phyloP scores from a whole-genome alignment of 2,113 vertebrate species.

The Oncorhynchus mykiss region DNA sequence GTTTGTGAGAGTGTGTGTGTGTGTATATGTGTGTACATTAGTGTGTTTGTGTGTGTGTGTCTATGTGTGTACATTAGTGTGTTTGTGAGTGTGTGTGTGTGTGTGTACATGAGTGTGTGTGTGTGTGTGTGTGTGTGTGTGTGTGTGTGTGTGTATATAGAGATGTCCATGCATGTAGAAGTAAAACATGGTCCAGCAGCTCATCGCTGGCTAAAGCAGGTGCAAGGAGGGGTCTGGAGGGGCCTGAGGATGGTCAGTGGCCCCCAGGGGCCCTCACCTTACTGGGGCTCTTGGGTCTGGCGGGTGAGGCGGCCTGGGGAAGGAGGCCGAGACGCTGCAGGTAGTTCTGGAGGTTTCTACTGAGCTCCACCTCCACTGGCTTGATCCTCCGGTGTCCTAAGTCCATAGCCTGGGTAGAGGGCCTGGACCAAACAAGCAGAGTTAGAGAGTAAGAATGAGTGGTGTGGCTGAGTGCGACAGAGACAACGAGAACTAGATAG shows the following conservation, averaged over 20 bases:
- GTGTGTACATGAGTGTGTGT: no score
- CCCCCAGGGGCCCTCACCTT: constrained; percentile 69
- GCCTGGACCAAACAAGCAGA: constrained; percentile 57
- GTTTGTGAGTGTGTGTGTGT: no score
- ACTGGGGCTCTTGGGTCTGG: constrained; percentile 49
- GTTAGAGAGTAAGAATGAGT: background rate
- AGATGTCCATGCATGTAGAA: background rate
- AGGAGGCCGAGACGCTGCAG: constrained; percentile 79
- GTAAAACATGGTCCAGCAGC: constrained; percentile 22
- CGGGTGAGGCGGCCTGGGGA: constrained; percentile 61
- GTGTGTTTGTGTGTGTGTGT: no score
- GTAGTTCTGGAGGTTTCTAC: constrained; percentile 81
- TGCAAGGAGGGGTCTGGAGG: background rate
- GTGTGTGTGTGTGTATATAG: no score
- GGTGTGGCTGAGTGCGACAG: background rate
- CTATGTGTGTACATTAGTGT: no score
- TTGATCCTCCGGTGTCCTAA: constrained; percentile 59
- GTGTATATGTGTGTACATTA: no score
- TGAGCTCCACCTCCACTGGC: constrained; percentile 74
- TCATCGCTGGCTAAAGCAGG: constrained; percentile 6
- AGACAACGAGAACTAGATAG: background rate
- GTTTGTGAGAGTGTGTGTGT: no score
- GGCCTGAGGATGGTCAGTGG: background rate
- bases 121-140: background rate
- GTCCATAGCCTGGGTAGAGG: constrained; percentile 53